Percentiles rank a stretch among this genome's conserved stretches.
Evolutionary conservation across 2,113 vertebrate genomes (phyloP).

Genomic region (Bujurquina vittata): DNA sequence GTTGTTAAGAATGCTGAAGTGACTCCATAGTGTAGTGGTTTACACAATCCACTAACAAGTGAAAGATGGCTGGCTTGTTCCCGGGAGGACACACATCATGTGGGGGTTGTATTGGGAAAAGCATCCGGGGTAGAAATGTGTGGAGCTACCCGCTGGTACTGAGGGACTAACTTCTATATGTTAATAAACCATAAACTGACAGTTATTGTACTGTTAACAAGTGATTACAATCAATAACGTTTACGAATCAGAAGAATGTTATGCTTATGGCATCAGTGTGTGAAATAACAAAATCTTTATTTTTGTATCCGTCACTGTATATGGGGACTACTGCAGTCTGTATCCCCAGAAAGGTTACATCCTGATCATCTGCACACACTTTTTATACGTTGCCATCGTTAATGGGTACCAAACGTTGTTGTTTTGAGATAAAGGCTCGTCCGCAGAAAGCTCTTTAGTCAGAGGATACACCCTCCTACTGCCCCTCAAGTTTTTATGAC

Average conservation of each 20-base stretch:
- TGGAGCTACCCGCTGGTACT: rapidly evolving
- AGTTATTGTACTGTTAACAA: no score
- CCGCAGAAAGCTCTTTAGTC: rapidly evolving
- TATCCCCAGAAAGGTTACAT: neutral
- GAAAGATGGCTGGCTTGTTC: neutral
- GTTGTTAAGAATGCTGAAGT: neutral
- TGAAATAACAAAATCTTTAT: no score
- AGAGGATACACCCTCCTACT: no score
- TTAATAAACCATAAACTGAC: no score
- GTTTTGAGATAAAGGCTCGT: neutral
- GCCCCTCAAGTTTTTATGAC: no score
- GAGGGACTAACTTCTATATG: neutral
- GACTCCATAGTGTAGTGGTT: neutral
- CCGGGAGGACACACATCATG: neutral
- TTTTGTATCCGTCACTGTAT: no score
- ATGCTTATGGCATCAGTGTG: no score
- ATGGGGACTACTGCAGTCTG: no score
- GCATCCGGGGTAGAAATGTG: neutral
- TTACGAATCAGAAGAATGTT: no score
- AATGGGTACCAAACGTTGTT: neutral
- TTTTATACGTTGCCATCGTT: neutral
- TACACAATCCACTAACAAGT: rapidly evolving
- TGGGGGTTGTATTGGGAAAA: no score
- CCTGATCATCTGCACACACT: neutral
- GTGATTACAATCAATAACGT: no score